phyloP scores from a whole-genome alignment of 2,888 invertebrate genomes.

The Metalampra italica region DNA sequence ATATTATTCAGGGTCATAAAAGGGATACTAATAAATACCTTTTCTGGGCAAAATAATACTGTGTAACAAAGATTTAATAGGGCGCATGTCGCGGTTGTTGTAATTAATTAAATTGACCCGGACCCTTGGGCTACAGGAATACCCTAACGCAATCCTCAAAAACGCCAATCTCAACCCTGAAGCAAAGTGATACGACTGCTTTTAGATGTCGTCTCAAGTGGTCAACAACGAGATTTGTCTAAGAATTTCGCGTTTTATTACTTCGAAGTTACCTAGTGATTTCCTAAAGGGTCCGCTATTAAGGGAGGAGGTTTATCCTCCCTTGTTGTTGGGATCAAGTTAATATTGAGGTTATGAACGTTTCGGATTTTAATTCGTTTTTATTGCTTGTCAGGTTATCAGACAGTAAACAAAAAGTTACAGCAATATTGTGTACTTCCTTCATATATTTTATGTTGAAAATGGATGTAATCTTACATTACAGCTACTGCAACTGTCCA shows the following conservation, averaged over 20 bases:
- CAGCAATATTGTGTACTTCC: no score
- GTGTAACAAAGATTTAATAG: slow-evolving; percentile 60
- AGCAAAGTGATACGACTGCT: slow-evolving; percentile 26
- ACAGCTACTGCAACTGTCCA: no score
- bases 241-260: slow-evolving; percentile 58
- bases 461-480: no score
- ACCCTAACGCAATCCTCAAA: slow-evolving; percentile 26
- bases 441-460: no score
- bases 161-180: slow-evolving; percentile 43
- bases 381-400: slow-evolving; percentile 14
- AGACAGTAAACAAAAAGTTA: not conserved
- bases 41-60: slow-evolving; percentile 44
- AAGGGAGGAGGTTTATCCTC: slow-evolving; percentile 45
- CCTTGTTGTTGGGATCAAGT: slow-evolving; percentile 34
- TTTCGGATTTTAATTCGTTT: slow-evolving; percentile 20
- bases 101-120: slow-evolving; percentile 70
- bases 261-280: slow-evolving; percentile 51
- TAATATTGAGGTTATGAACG: slow-evolving; percentile 37
- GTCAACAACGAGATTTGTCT: slow-evolving; percentile 37
- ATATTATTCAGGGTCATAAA: slow-evolving; percentile 20
- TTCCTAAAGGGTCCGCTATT: slow-evolving; percentile 49
- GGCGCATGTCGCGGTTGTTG: slow-evolving; percentile 56
- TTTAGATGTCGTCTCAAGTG: slow-evolving; percentile 21
- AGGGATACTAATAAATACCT: slow-evolving; percentile 39
- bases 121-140: slow-evolving; percentile 45